Conservation (phyloP, 2,888 invertebrate species). For the Rhyacophila evoluta region DNA sequence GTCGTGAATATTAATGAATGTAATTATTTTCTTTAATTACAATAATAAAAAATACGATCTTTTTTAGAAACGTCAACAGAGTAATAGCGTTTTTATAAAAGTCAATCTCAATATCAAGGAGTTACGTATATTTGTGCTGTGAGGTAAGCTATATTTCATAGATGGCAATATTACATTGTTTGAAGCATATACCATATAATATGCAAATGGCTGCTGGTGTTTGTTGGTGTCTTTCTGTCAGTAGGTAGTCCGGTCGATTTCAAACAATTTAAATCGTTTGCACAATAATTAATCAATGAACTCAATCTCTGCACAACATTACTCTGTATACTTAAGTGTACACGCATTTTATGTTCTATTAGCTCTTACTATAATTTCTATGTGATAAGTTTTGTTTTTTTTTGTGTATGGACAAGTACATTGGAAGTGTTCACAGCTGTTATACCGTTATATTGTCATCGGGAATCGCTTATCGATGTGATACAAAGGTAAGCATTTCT, state of each 20-base stretch:
- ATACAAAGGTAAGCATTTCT: not conserved
- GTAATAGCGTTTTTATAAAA: too few species aligned
- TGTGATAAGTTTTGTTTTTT: slow-evolving; percentile 20
- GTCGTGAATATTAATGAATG: too few species aligned
- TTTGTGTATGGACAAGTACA: slow-evolving; percentile 20
- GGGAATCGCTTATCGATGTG: not conserved
- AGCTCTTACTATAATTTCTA: not conserved
- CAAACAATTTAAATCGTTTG: not conserved
- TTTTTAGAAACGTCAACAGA: too few species aligned
- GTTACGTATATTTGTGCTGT: too few species aligned
- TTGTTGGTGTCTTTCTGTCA: not conserved
- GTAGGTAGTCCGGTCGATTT: not conserved
- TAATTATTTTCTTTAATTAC: too few species aligned
- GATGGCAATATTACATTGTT: not conserved
- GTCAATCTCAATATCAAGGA: too few species aligned
- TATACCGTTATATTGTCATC: slow-evolving; percentile 47
- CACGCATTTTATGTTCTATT: not conserved
- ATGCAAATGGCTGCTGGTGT: slow-evolving; percentile 16
- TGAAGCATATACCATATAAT: too few species aligned
- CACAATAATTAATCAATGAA: not conserved
- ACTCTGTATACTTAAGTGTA: not conserved
- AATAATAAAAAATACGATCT: too few species aligned
- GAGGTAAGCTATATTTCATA: not conserved
- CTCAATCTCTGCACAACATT: not conserved
- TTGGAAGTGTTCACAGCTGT: slow-evolving; percentile 47